Percentiles rank a stretch among this genome's conserved stretches.
phyloP scores from a whole-genome alignment of 2,113 vertebrate species.

The Pardalotus punctatus region DNA sequence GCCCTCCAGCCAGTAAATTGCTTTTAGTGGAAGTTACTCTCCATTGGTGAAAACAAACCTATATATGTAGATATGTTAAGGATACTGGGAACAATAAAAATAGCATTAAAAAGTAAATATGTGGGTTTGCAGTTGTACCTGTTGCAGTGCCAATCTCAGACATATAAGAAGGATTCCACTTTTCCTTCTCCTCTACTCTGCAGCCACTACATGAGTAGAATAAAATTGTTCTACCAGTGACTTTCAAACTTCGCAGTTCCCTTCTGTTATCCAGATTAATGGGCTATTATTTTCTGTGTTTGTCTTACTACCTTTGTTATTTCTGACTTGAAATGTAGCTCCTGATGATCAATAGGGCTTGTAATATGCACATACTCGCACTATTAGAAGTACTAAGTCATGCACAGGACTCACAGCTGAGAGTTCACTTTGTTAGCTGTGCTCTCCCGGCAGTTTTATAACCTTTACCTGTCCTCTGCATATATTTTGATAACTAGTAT shows the following conservation, averaged over 20 bases:
- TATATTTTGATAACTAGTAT: slow-evolving; percentile 46
- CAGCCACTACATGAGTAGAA: not conserved
- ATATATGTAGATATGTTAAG: not conserved
- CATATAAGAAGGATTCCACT: not conserved
- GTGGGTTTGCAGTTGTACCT: not conserved
- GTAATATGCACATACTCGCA: not conserved
- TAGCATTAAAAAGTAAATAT: not conserved
- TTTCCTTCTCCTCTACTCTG: not conserved
- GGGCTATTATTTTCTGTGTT: not conserved
- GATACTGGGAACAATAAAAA: not conserved
- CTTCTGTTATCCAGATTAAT: slow-evolving; percentile 3
- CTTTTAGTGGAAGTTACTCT: not conserved
- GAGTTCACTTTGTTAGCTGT: not conserved
- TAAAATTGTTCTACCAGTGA: not conserved
- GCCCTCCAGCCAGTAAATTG: not conserved
- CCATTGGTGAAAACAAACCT: not conserved
- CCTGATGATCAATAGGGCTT: not conserved
- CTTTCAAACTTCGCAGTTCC: not conserved
- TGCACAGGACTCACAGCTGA: not conserved
- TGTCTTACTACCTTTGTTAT: slow-evolving; percentile 17
- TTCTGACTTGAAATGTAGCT: slow-evolving; percentile 5
- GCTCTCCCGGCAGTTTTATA: not conserved
- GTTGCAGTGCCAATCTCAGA: not conserved
- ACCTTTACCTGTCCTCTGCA: slow-evolving; percentile 44
- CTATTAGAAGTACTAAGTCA: not conserved